phyloP scores from a whole-genome alignment of 2,888 invertebrate genomes.

The Odontothrips loti region DNA sequence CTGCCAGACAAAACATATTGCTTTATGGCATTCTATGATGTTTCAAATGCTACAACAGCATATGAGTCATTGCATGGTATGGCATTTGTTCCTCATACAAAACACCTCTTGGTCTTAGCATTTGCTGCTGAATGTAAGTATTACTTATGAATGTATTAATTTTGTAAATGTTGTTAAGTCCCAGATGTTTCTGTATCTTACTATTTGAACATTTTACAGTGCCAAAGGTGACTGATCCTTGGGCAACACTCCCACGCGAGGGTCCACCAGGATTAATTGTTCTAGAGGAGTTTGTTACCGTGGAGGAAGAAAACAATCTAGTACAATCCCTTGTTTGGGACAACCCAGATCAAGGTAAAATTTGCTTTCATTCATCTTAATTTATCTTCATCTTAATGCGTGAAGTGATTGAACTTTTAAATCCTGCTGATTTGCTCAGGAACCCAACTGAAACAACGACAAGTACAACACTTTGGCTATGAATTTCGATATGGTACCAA shows the following conservation, averaged over 20 bases:
- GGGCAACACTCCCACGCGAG: slow-evolving; percentile 35
- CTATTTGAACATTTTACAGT: slow-evolving; percentile 42
- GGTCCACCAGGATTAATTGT: slow-evolving; percentile 67
- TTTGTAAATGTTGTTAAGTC: slow-evolving; percentile 6
- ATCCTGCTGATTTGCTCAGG: slow-evolving; percentile 36
- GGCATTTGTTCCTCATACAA: slow-evolving; percentile 54
- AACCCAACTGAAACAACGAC: slow-evolving; percentile 64
- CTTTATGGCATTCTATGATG: slow-evolving; percentile 60
- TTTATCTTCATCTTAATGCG: neutral
- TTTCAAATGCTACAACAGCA: slow-evolving; percentile 54
- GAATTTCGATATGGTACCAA: slow-evolving; percentile 86
- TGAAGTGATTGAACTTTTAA: slow-evolving; percentile 18
- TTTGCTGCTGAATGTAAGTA: slow-evolving; percentile 35
- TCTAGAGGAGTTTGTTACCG: slow-evolving; percentile 65
- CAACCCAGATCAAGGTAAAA: slow-evolving; percentile 35
- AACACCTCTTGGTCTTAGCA: slow-evolving; percentile 61
- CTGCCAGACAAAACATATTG: slow-evolving; percentile 76
- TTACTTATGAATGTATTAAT: slow-evolving; percentile 37
- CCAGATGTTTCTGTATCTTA: neutral
- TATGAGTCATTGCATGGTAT: slow-evolving; percentile 59
- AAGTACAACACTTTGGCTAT: slow-evolving; percentile 87
- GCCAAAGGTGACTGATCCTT: slow-evolving; percentile 42
- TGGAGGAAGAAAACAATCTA: slow-evolving; percentile 61
- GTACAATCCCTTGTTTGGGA: slow-evolving; percentile 57
- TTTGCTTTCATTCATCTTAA: slow-evolving; percentile 33